Conservation (phyloP, 2,888 invertebrate genomes). For the Luperina testacea region DNA sequence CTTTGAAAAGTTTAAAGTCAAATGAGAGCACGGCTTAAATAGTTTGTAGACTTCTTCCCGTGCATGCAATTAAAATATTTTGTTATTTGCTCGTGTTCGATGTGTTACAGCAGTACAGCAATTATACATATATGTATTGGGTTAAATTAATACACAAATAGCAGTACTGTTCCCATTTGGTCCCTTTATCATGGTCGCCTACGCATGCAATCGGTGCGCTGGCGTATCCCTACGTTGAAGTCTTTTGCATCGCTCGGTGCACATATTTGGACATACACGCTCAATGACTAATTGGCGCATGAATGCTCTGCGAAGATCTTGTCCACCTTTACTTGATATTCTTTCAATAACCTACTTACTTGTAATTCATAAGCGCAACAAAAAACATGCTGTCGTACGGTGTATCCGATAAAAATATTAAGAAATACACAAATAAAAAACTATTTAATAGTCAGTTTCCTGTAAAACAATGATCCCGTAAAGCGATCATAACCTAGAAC, state of each 20-base stretch:
- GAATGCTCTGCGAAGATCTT: constrained; percentile 9
- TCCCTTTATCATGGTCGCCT: constrained; percentile 64
- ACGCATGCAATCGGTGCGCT: constrained; percentile 63
- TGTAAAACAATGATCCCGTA: constrained; percentile 82
- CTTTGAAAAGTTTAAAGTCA: constrained; percentile 69
- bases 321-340: constrained; percentile 13
- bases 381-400: not conserved
- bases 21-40: constrained; percentile 62
- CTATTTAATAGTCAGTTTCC: constrained; percentile 70
- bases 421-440: constrained; percentile 37
- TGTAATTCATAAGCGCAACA: not conserved
- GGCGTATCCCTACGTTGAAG: constrained; percentile 71
- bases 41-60: constrained; percentile 22
- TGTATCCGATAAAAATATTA: constrained; percentile 4
- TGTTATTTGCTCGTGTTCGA: constrained; percentile 3
- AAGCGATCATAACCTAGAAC: constrained; percentile 83
- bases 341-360: constrained; percentile 26
- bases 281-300: constrained; percentile 55
- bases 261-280: constrained; percentile 63
- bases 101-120: not conserved
- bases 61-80: constrained; percentile 29
- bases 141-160: constrained; percentile 38
- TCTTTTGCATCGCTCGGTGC: constrained; percentile 69
- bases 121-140: not conserved
- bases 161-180: constrained; percentile 46